These are phyloP conservation scores for Digitonthophagus gazella DNA, from an alignment of 2,888 invertebrate species.

Conservation along the genomic window DNA sequence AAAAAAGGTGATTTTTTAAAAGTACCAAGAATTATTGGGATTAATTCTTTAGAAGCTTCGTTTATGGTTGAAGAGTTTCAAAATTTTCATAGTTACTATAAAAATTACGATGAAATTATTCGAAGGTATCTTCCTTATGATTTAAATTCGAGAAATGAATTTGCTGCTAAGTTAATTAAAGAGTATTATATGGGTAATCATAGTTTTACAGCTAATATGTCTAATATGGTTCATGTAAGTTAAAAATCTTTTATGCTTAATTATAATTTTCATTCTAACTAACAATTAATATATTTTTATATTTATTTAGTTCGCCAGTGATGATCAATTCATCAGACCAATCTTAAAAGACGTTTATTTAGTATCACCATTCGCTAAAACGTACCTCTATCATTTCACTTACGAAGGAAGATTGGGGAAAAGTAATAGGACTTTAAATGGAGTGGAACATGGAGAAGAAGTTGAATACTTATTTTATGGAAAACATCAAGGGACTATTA, in stretches of 20 bases:
- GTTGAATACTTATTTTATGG: constrained; percentile 16
- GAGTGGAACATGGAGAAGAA: constrained; percentile 22
- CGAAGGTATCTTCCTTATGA: constrained; percentile 22
- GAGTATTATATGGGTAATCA: constrained; percentile 20
- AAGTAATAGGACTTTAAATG: constrained; percentile 2
- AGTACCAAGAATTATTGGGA: constrained; percentile 20
- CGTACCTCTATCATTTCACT: constrained; percentile 29
- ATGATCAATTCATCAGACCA: constrained; percentile 27
- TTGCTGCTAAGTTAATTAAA: constrained; percentile 18
- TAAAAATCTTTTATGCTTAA: background rate
- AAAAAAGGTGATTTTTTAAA: constrained; percentile 17
- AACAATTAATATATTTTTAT: background rate
- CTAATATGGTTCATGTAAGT: constrained; percentile 23
- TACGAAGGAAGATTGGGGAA: constrained; percentile 27
- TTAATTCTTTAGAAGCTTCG: constrained; percentile 19
- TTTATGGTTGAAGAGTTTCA: constrained; percentile 21
- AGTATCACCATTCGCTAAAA: constrained; percentile 19
- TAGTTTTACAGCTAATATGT: constrained; percentile 16
- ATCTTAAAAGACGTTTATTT: constrained; percentile 25
- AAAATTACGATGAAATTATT: constrained; percentile 22
- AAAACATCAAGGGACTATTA: background rate
- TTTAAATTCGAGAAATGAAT: constrained; percentile 22
- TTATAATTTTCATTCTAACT: no score
- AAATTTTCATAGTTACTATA: constrained; percentile 9
- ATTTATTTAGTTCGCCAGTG: constrained; percentile 21